Evolutionary conservation across 2,888 invertebrate species (phyloP).

Genomic region (Callinectes sapidus): DNA sequence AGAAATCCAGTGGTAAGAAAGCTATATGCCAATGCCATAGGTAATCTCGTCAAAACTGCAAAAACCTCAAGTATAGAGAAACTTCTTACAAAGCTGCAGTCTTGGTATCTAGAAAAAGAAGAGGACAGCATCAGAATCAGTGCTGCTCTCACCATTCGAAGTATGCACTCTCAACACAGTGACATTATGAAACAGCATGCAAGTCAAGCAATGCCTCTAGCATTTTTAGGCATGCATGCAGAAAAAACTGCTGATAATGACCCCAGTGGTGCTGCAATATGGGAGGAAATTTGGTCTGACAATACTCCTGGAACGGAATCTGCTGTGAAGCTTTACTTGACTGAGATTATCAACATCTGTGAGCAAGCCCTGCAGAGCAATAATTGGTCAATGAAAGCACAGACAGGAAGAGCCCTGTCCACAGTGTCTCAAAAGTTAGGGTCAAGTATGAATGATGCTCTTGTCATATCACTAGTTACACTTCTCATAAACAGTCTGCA

Average conservation of each 20-base stretch:
- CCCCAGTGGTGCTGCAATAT: slow-evolving; percentile 77
- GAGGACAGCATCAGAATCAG: slow-evolving; percentile 74
- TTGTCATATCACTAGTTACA: slow-evolving; percentile 82
- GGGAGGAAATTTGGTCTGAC: slow-evolving; percentile 93
- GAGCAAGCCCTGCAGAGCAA: slow-evolving; percentile 86
- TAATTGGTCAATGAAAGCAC: slow-evolving; percentile 91
- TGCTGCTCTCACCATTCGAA: slow-evolving; percentile 68
- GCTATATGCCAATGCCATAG: slow-evolving; percentile 88
- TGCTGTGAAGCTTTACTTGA: slow-evolving; percentile 86
- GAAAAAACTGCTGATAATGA: slow-evolving; percentile 77
- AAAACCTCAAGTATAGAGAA: slow-evolving; percentile 85
- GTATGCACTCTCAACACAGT: slow-evolving; percentile 81
- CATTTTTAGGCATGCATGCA: slow-evolving; percentile 93
- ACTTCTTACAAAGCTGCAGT: slow-evolving; percentile 80
- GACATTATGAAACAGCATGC: slow-evolving; percentile 88
- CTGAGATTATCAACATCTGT: slow-evolving; percentile 83
- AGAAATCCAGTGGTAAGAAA: slow-evolving; percentile 89
- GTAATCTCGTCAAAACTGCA: slow-evolving; percentile 87
- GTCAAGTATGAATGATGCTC: slow-evolving; percentile 81
- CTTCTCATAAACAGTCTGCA: slow-evolving; percentile 84
- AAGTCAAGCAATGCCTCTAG: slow-evolving; percentile 85
- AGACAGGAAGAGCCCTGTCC: slow-evolving; percentile 88
- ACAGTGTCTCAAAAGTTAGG: slow-evolving; percentile 86
- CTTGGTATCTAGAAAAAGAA: slow-evolving; percentile 83
- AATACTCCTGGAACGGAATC: slow-evolving; percentile 90